Percentiles rank a stretch among this genome's conserved stretches.
These are phyloP conservation scores for Teleiodes luculella DNA, from an alignment of 2,888 invertebrate species.

Conservation along the genomic window DNA sequence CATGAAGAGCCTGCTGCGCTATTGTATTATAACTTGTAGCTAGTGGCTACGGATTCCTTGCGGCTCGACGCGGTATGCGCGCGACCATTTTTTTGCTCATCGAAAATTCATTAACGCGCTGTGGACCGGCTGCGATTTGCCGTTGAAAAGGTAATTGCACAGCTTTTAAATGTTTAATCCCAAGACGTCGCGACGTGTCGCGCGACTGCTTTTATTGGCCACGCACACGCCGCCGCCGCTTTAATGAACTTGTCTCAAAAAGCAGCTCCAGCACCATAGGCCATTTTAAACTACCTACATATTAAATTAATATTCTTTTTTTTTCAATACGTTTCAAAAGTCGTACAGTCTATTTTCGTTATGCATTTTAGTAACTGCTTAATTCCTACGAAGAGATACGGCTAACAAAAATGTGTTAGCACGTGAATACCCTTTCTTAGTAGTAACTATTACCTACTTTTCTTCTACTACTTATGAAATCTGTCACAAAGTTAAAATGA, in stretches of 20 bases:
- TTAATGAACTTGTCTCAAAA: conserved; percentile 51
- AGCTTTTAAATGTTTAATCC: conserved; percentile 59
- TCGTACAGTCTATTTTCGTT: background rate
- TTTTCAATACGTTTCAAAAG: background rate
- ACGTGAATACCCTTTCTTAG: too few relatives aligned
- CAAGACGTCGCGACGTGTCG: conserved; percentile 47
- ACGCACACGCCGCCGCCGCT: conserved; percentile 41
- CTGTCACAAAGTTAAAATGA: background rate
- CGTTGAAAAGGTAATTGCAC: conserved; percentile 58
- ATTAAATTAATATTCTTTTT: conserved; percentile 3
- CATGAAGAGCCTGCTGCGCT: conserved; percentile 3
- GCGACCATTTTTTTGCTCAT: conserved; percentile 47
- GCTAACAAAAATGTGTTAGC: too few relatives aligned
- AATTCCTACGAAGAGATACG: too few relatives aligned
- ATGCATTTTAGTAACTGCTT: too few relatives aligned
- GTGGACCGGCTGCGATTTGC: conserved; percentile 52
- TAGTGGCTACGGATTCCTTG: conserved; percentile 10
- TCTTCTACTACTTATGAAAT: background rate
- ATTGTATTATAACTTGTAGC: too few relatives aligned
- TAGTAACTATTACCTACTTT: too few relatives aligned
- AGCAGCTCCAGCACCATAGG: background rate
- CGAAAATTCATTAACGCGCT: conserved; percentile 54
- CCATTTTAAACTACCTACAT: background rate
- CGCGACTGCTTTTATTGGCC: conserved; percentile 50
- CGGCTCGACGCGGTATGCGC: conserved; percentile 4